Percentiles rank a stretch among this genome's conserved stretches.
Conservation (phyloP, 1,140 invertebrate genomes). For the Sitobion miscanthi region DNA sequence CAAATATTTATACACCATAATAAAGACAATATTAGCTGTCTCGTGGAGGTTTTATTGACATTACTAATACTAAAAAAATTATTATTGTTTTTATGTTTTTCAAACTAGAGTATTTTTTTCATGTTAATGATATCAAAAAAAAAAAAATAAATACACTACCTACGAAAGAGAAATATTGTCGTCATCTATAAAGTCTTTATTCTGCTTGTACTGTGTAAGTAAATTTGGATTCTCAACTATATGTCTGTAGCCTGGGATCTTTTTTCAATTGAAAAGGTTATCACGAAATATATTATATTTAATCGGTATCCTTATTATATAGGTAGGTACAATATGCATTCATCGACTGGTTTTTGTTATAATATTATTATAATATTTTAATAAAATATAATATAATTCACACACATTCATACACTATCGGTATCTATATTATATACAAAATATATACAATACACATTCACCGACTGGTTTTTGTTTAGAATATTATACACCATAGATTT, state of each 20-base stretch:
- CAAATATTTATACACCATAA: background rate
- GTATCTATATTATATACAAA: background rate
- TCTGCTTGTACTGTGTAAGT: background rate
- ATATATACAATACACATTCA: too few species aligned
- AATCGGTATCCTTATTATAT: background rate
- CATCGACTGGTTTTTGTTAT: too few species aligned
- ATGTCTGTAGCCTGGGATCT: background rate
- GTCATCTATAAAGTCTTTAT: background rate
- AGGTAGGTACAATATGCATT: too few species aligned
- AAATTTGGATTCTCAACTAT: background rate
- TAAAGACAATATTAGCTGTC: background rate
- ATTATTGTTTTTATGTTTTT: background rate
- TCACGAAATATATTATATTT: background rate
- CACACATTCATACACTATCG: too few species aligned
- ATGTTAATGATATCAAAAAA: background rate
- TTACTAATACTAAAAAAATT: background rate
- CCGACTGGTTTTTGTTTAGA: too few species aligned
- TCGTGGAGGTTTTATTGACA: background rate
- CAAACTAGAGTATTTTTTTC: background rate
- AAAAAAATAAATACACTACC: background rate
- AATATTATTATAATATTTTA: too few species aligned
- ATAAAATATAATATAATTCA: too few species aligned
- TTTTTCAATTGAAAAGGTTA: background rate
- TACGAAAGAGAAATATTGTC: background rate
- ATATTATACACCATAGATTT: too few species aligned